These are phyloP conservation scores for Disparrhopalites patrizii DNA, from an alignment of 2,888 invertebrate species.

Conservation along the genomic window DNA sequence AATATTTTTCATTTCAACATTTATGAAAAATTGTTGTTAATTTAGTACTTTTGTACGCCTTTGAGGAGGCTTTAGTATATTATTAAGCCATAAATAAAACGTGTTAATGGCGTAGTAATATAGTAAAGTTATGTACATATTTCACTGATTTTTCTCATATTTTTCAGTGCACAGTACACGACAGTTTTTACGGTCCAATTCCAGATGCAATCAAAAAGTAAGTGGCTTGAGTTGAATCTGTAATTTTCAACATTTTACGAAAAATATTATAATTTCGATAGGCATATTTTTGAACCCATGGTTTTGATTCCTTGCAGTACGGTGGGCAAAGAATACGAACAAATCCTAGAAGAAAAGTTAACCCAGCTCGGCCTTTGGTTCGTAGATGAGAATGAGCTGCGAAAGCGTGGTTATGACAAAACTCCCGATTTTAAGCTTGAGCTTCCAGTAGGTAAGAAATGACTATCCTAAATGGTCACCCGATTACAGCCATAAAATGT, in stretches of 20 bases:
- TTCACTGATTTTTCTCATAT: neutral
- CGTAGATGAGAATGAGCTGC: constrained; percentile 71
- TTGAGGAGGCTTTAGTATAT: too few species aligned
- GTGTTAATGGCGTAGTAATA: too few species aligned
- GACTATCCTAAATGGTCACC: too few species aligned
- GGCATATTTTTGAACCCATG: neutral
- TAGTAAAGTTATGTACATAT: neutral
- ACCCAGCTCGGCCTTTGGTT: constrained; percentile 60
- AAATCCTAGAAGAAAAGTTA: constrained; percentile 64
- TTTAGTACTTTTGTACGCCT: too few species aligned
- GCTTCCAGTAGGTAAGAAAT: constrained; percentile 64
- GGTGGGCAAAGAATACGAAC: constrained; percentile 81
- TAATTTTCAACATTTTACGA: neutral
- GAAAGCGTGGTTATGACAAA: constrained; percentile 84
- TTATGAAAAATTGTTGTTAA: neutral
- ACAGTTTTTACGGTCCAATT: constrained; percentile 78
- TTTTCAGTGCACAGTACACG: constrained; percentile 70
- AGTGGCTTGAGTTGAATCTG: constrained; percentile 49
- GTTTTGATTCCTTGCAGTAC: constrained; percentile 56
- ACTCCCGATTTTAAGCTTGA: constrained; percentile 91
- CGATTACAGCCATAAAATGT: too few species aligned
- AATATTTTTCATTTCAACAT: neutral
- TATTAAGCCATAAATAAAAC: too few species aligned
- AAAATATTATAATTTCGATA: neutral
- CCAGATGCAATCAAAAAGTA: constrained; percentile 74